A percentile compares a stretch with the other conserved stretches of the same genome.
Evolutionary conservation across 2,888 invertebrate genomes (phyloP).

Genomic region (Microplitis manilae): DNA sequence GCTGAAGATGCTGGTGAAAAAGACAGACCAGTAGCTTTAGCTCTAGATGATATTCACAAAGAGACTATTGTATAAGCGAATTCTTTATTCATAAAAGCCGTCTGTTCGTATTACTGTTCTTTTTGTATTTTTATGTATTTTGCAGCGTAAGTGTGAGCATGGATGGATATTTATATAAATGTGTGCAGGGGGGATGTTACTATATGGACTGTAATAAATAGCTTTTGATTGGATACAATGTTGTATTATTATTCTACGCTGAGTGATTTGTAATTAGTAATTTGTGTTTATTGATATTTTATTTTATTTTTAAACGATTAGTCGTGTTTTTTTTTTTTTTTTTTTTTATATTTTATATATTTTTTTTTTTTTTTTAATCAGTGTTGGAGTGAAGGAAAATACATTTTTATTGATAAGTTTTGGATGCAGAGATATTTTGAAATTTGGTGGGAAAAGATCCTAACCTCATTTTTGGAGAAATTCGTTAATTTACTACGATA

Average conservation of each 20-base stretch:
- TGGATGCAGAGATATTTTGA: too few species aligned
- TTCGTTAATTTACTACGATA: too few species aligned
- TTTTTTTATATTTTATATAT: too few species aligned
- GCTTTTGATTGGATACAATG: not conserved
- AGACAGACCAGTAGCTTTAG: constrained; percentile 6
- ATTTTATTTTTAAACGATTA: too few species aligned
- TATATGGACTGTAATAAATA: not conserved
- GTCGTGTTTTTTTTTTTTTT: too few species aligned
- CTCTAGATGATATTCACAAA: constrained; percentile 9
- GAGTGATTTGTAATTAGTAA: constrained; percentile 19
- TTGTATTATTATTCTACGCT: not conserved
- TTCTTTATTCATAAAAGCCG: constrained; percentile 62
- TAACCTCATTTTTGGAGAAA: too few species aligned
- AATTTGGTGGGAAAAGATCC: too few species aligned
- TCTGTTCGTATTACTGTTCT: constrained; percentile 27
- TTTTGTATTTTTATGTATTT: constrained; percentile 16
- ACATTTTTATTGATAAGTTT: too few species aligned
- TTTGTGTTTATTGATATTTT: too few species aligned
- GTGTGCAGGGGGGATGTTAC: not conserved
- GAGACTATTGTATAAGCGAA: constrained; percentile 34
- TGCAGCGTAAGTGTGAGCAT: too few species aligned
- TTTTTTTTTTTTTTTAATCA: too few species aligned
- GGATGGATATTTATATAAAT: not conserved
- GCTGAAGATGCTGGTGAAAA: not conserved
- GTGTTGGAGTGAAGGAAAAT: too few species aligned